Base-by-base conservation (phyloP, 2,113 vertebrate species). In the Casuarius casuarius region DNA sequence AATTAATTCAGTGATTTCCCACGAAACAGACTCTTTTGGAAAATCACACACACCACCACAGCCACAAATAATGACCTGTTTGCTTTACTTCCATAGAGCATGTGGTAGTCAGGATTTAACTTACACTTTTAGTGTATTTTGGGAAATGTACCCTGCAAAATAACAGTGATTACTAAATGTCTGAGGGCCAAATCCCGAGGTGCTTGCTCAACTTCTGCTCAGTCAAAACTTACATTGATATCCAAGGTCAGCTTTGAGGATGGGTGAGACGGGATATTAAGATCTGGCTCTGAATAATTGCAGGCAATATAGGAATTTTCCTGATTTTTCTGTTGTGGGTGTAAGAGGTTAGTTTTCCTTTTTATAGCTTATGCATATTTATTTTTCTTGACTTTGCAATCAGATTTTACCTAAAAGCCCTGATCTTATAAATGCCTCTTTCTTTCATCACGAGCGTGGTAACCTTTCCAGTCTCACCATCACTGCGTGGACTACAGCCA, bases 1-100 rank as follows among this genome's bases (percentile, higher is more conserved):
- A 54, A 98, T 97, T 96, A 97, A 97, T 97, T 95, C 89, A 17
- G 89, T 3, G 22, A 96, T 97, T 97, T 96, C 91, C 87, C 89
- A 96, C 94, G 95, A 95, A 80, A 58, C 56, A 93, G 92, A 92
- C 91, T 92, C 89, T 88, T 89, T 84, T 80, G 38, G 51, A 95
- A 96, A 90, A 83, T 97, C 94, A 75, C 94, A n/a, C 68, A 16
- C 1, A 3, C 67, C 46, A 26, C 80, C 16, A 2, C 22, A 10
- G 78, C 38, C 71, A 52, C 89, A 84, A 91, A 92, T 83, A 90
- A 87, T 33, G 75, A 73, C 84, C 78, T 81, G 38, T 91, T 96
- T 76, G 11, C 71, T 94, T 94, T 73, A 49, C 44, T 95, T 86
- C 92, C 44, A 65, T 68, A 52, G 46, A 58, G 51, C 38, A 52